Percentiles rank a stretch among this genome's conserved stretches.
These are phyloP conservation scores for Acanthisitta chloris DNA, from an alignment of 2,113 vertebrate genomes.

Conservation along the genomic window DNA sequence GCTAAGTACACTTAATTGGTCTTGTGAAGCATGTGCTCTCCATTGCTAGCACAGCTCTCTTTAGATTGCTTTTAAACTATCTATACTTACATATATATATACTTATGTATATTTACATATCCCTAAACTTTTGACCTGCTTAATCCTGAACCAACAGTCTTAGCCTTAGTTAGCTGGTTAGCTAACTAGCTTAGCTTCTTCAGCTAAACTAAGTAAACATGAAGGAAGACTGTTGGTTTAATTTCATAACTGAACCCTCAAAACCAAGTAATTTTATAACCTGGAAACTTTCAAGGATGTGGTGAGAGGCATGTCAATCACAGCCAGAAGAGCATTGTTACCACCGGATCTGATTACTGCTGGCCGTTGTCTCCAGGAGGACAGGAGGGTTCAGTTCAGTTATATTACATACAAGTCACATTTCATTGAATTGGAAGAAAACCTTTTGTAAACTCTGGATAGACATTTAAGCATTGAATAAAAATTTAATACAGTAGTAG, in stretches of 20 bases:
- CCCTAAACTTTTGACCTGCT: background rate
- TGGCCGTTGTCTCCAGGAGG: constrained; percentile 27
- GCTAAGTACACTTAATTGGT: background rate
- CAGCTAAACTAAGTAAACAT: background rate
- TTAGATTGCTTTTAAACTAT: background rate
- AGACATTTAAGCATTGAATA: background rate
- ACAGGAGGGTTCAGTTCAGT: background rate
- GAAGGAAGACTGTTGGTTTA: background rate
- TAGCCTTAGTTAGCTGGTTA: background rate
- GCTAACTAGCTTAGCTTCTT: background rate
- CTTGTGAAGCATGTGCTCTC: background rate
- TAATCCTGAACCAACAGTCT: background rate
- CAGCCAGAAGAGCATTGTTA: background rate
- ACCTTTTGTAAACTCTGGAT: background rate
- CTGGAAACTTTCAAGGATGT: constrained; percentile 53
- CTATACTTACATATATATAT: background rate
- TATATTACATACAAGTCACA: background rate
- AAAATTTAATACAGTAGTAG: background rate
- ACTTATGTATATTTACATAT: background rate
- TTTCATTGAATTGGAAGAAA: background rate
- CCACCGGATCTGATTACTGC: constrained; percentile 6
- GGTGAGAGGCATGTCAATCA: constrained; percentile 60
- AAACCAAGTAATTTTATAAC: constrained; percentile 20
- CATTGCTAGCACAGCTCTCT: background rate
- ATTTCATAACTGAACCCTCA: constrained; percentile 25